Percentiles rank a stretch among this genome's conserved stretches.
These are phyloP conservation scores for Axea sp. DNA, from an alignment of 2,888 invertebrate species.

Conservation along the genomic window DNA sequence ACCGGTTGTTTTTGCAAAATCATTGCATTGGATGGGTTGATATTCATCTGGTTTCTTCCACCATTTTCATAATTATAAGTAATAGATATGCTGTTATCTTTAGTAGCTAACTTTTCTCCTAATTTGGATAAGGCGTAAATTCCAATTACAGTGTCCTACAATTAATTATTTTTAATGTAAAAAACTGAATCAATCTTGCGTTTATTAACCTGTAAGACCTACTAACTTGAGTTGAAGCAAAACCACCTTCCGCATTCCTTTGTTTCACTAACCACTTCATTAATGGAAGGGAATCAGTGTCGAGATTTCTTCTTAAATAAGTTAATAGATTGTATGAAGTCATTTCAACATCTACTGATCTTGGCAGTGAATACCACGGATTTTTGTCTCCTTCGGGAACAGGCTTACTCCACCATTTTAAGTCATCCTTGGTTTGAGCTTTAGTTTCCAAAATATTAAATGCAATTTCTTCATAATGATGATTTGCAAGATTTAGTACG, in stretches of 20 bases:
- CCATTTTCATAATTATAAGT: conserved; percentile 81
- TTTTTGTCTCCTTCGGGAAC: conserved; percentile 82
- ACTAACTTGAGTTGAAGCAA: conserved; percentile 84
- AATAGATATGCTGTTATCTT: conserved; percentile 81
- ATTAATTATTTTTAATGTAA: too few species aligned
- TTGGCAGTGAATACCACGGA: conserved; percentile 84
- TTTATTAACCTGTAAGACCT: too few species aligned
- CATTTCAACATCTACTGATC: conserved; percentile 89
- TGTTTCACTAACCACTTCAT: conserved; percentile 87
- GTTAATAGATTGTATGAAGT: conserved; percentile 93
- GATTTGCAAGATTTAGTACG: conserved; percentile 87
- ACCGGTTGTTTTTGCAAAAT: conserved; percentile 90
- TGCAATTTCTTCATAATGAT: conserved; percentile 85
- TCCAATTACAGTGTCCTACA: conserved; percentile 87
- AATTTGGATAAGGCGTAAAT: conserved; percentile 86
- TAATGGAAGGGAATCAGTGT: conserved; percentile 82
- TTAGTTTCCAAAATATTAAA: conserved; percentile 82
- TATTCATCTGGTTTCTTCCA: conserved; percentile 83
- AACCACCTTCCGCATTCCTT: conserved; percentile 86
- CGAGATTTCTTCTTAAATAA: conserved; percentile 80
- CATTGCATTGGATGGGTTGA: conserved; percentile 88
- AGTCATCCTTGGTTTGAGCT: conserved; percentile 81
- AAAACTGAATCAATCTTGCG: too few species aligned
- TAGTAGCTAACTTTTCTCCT: conserved; percentile 82
- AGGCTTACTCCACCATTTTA: conserved; percentile 91